phyloP scores from a whole-genome alignment of 1,140 invertebrate genomes.

The Euborellia annulipes region DNA sequence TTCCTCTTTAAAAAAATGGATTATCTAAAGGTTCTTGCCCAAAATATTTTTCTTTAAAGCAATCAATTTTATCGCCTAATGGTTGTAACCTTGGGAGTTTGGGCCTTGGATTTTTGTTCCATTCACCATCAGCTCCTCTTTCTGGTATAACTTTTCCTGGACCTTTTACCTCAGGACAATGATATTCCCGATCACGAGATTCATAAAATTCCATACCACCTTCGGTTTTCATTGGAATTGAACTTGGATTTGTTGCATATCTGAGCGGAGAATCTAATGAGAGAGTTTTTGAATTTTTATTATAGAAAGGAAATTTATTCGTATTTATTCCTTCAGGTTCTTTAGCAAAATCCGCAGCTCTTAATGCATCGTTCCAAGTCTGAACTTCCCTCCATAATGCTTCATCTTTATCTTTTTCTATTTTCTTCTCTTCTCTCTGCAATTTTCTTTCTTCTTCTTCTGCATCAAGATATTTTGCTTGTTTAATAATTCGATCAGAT shows the following conservation, averaged over 20 bases:
- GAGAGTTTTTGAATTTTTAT: constrained; percentile 18
- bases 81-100: constrained; percentile 29
- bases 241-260: constrained; percentile 37
- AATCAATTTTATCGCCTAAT: constrained; percentile 55
- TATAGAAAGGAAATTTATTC: not conserved
- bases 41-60: constrained; percentile 54
- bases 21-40: constrained; percentile 54
- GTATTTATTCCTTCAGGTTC: constrained; percentile 1
- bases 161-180: constrained; percentile 28
- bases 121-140: constrained; percentile 22
- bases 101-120: constrained; percentile 21
- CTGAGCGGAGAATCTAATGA: constrained; percentile 36
- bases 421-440: not conserved
- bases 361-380: not conserved
- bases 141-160: constrained; percentile 25
- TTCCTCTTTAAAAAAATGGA: constrained; percentile 51
- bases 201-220: constrained; percentile 42
- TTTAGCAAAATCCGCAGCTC: not conserved
- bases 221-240: constrained; percentile 30
- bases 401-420: not conserved
- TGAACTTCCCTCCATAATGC: not conserved
- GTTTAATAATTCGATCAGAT: not conserved
- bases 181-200: constrained; percentile 27
- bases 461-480: not conserved
- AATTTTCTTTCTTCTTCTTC: not conserved